These are phyloP conservation scores for Oligia strigilis DNA, from an alignment of 2,888 invertebrate species.

Conservation along the genomic window DNA sequence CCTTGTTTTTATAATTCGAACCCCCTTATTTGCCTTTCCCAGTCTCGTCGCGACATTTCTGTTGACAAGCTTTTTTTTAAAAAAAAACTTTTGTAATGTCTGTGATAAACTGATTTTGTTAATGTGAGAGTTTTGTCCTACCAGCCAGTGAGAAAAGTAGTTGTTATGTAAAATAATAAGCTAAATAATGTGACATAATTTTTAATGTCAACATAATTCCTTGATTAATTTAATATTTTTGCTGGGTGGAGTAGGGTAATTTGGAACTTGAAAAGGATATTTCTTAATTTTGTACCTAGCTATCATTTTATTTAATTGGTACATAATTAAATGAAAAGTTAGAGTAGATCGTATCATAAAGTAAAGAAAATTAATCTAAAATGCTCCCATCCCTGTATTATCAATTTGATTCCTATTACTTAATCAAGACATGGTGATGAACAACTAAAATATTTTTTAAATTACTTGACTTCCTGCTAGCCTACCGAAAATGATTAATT, in stretches of 20 bases:
- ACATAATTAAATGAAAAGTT: background rate
- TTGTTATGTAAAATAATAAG: background rate
- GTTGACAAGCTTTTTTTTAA: conserved; percentile 43
- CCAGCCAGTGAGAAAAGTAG: background rate
- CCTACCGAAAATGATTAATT: background rate
- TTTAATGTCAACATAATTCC: too few species aligned
- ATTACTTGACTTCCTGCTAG: background rate
- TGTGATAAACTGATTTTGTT: conserved; percentile 43
- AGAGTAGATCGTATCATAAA: background rate
- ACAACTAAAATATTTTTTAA: background rate
- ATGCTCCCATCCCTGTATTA: background rate
- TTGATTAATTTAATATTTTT: background rate
- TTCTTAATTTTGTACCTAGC: background rate
- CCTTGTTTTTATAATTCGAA: conserved; percentile 83
- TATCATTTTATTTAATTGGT: background rate
- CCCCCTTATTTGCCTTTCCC: conserved; percentile 86
- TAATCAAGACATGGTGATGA: background rate
- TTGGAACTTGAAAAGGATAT: background rate
- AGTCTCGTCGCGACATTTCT: conserved; percentile 72
- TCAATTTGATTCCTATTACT: background rate
- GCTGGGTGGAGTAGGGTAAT: conserved; percentile 29
- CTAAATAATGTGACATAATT: background rate
- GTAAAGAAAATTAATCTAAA: background rate
- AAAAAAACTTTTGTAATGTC: conserved; percentile 34
- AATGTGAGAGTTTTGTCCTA: conserved; percentile 17